A percentile compares a stretch with the other conserved stretches of the same genome.
These are phyloP conservation scores for Hirudo medicinalis DNA, from an alignment of 1,140 invertebrate genomes.

Conservation along the genomic window DNA sequence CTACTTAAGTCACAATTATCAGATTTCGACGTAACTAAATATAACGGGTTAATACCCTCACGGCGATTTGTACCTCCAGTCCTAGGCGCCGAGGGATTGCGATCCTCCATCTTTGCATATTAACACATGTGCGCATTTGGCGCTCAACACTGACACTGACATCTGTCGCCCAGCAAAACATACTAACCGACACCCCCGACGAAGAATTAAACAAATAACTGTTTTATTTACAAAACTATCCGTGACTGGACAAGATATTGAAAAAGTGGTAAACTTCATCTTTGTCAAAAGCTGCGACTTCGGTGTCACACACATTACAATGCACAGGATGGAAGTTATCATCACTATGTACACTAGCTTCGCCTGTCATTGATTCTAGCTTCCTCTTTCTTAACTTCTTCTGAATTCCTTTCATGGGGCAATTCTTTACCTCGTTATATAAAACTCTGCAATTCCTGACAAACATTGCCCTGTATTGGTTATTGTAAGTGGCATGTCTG, in stretches of 20 bases:
- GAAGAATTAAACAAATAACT: too few relatives aligned
- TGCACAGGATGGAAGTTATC: slow-evolving; percentile 48
- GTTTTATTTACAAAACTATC: too few relatives aligned
- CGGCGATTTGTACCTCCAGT: too few relatives aligned
- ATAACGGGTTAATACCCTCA: too few relatives aligned
- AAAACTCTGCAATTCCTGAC: slow-evolving; percentile 49
- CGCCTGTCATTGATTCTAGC: not conserved
- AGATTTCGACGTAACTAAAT: too few relatives aligned
- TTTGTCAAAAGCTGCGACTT: slow-evolving; percentile 49
- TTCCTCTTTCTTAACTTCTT: slow-evolving; percentile 17
- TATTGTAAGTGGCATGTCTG: slow-evolving; percentile 47
- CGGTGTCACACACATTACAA: slow-evolving; percentile 48
- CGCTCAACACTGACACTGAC: too few relatives aligned
- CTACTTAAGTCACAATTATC: too few relatives aligned
- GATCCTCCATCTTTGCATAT: too few relatives aligned
- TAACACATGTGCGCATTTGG: too few relatives aligned
- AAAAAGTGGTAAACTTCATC: slow-evolving; percentile 57
- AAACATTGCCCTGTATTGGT: slow-evolving; percentile 56
- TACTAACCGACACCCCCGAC: too few relatives aligned
- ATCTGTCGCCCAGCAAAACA: too few relatives aligned
- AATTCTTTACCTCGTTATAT: slow-evolving; percentile 38
- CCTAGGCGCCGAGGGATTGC: too few relatives aligned
- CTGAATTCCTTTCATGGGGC: slow-evolving; percentile 30
- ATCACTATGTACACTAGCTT: not conserved
- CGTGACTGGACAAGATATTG: slow-evolving; percentile 50